Conservation (phyloP, 2,113 vertebrate species). For the Himantopus leucocephalus region DNA sequence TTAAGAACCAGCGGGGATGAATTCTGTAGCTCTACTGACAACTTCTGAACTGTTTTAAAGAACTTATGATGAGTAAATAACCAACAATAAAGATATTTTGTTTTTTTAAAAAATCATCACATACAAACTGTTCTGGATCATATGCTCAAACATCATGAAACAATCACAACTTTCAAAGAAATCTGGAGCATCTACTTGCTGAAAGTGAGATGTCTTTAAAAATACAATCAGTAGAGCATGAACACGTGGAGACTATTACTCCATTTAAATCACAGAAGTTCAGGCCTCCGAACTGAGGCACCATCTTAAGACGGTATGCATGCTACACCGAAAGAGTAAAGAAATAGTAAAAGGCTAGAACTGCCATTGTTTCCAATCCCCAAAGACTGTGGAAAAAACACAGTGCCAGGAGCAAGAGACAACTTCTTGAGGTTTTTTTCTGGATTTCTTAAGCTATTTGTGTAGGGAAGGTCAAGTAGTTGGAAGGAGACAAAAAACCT, state of each 20-base stretch:
- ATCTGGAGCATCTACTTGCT: not conserved
- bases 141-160: not conserved
- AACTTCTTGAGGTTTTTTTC: not conserved
- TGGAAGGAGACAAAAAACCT: not conserved
- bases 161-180: not conserved
- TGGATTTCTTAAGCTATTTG: not conserved
- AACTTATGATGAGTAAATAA: not conserved
- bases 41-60: not conserved
- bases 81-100: not conserved
- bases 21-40: not conserved
- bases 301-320: accelerated
- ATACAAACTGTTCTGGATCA: not conserved
- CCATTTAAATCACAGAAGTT: not conserved
- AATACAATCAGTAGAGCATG: not conserved
- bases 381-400: not conserved
- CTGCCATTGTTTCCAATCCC: not conserved
- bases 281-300: not conserved
- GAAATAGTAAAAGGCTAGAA: not conserved
- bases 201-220: not conserved
- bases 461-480: not conserved
- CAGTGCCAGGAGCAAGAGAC: not conserved
- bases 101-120: too few species aligned
- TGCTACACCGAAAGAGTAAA: not conserved
- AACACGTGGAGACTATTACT: not conserved
- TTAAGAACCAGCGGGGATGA: not conserved